Percentiles rank a stretch among this genome's conserved stretches.
Conservation (phyloP, 2,888 invertebrate genomes). For the Orthosia incerta region DNA sequence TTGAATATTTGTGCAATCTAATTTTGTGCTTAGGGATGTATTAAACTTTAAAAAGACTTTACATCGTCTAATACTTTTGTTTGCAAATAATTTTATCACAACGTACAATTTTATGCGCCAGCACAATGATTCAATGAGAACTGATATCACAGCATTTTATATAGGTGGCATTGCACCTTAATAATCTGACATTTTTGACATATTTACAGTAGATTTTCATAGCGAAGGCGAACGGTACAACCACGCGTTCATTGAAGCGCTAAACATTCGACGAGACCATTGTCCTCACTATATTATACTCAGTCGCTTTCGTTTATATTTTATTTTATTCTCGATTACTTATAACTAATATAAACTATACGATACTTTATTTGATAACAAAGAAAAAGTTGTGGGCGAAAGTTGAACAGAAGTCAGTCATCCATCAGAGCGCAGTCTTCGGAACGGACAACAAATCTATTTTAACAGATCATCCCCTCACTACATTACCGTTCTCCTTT, state of each 20-base stretch:
- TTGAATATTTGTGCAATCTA: conserved; percentile 57
- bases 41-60: conserved; percentile 28
- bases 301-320: conserved; percentile 84
- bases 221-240: conserved; percentile 71
- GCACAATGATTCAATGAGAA: conserved; percentile 81
- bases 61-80: conserved; percentile 34
- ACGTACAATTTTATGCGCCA: conserved; percentile 64
- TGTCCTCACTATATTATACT: conserved; percentile 75
- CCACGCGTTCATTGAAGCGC: conserved; percentile 66
- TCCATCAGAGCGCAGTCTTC: conserved; percentile 86
- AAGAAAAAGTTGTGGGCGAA: conserved; percentile 75
- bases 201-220: conserved; percentile 73
- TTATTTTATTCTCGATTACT: conserved; percentile 72
- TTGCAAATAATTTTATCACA: conserved; percentile 60
- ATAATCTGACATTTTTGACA: conserved; percentile 74
- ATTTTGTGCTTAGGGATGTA: conserved; percentile 44
- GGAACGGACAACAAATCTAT: conserved; percentile 88
- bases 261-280: conserved; percentile 65
- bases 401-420: conserved; percentile 84
- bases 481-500: conserved; percentile 84
- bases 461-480: conserved; percentile 88
- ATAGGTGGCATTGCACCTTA: conserved; percentile 80
- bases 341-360: conserved; percentile 77
- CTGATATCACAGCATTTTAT: conserved; percentile 90
- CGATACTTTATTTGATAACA: conserved; percentile 72